Evolutionary conservation across 2,888 invertebrate species (phyloP), one percentile per base, ranked within the genome.

Genomic region (Thereva nobilitata): DNA sequence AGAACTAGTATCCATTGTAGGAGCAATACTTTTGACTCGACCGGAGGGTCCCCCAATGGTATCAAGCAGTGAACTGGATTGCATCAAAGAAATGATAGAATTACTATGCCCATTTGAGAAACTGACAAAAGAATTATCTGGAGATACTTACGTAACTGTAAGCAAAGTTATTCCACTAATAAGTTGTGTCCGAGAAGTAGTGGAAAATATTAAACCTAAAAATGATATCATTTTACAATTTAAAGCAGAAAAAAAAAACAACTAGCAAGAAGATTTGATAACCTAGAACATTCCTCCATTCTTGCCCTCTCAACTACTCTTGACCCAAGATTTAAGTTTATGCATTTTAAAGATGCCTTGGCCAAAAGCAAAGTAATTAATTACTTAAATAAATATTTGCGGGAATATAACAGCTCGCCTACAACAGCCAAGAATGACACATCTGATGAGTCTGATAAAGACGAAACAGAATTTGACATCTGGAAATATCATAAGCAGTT

Each of bases 401-500:
- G 54, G 45, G 45, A 37, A 53, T n/a, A 52, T 12, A 61, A 52
- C 23, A 67, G 37, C 34, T 23, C 23, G 23, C 23, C 23, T 23
- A 23, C 23, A 23, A 23, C 23, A 23, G 23, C 23, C 23, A 23
- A 23, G 23, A n/a, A 52, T 10, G 45, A 66, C 12, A 53, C 55
- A 37, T 66, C 59, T 53, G 55, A 68, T 41, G 65, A 61, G 35
- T 55, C 50, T 23, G 67, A 67, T n/a, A 55, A 44, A 52, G 53
- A 67, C n/a, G 44, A 67, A n/a, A 40, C 23, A 34, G 53, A 49
- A 8, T 64, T 67, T 64, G 67, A 69, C 45, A 67, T 69, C 38
- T 69, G 67, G 59, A 67, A 63, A 67, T 67, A 64, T 47, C 69
- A 69, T 40, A 67, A 69, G 37, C 67, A 64, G 42, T 9, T 69